Conservation (phyloP, 2,797 vertebrate species). For the Alcedo quadribrachys region DNA sequence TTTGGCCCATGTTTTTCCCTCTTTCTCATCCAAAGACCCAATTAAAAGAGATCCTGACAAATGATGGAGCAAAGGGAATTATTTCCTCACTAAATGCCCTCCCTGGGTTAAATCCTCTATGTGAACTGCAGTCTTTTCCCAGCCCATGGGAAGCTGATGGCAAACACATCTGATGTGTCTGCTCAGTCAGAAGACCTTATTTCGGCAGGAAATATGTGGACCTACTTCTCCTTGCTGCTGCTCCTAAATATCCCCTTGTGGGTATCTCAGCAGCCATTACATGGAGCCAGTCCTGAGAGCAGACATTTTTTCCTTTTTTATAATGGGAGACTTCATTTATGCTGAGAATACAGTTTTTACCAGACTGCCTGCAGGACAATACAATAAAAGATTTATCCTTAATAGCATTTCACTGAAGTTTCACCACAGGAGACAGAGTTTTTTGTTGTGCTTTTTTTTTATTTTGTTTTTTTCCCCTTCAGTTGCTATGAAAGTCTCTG, state of each 20-base stretch:
- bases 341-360: constrained; percentile 71
- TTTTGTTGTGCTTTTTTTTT: constrained; percentile 55
- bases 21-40: background rate
- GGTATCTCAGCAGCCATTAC: constrained; percentile 39
- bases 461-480: constrained; percentile 5
- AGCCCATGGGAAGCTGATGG: constrained; percentile 42
- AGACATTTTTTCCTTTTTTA: constrained; percentile 22
- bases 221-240: constrained; percentile 6
- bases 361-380: constrained; percentile 74
- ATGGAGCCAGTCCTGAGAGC: constrained; percentile 24
- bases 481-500: background rate
- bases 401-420: constrained; percentile 71
- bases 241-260: constrained; percentile 43
- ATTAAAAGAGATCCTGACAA: constrained; percentile 27
- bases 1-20: background rate
- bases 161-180: constrained; percentile 32
- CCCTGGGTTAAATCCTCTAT: background rate
- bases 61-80: background rate
- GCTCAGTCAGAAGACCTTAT: constrained; percentile 14
- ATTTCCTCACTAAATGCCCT: constrained; percentile 42
- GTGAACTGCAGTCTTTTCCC: constrained; percentile 24
- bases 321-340: constrained; percentile 64
- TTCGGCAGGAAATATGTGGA: constrained; percentile 46
- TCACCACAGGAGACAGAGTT: constrained; percentile 45
- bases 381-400: constrained; percentile 76